Percentiles rank a stretch among this genome's conserved stretches.
Evolutionary conservation across 2,113 vertebrate species (phyloP).

Genomic region (Myanophis thanlyinensis): DNA sequence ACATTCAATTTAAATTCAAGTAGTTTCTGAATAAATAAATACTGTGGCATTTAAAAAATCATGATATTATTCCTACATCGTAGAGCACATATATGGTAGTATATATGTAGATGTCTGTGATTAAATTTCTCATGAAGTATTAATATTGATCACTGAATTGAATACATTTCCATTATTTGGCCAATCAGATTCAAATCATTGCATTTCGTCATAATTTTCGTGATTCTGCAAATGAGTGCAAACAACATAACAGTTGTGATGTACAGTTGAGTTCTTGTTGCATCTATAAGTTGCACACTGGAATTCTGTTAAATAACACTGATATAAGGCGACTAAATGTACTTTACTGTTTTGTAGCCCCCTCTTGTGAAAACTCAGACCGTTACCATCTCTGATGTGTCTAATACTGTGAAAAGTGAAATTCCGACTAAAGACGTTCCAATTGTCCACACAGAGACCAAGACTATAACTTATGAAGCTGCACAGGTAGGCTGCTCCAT

Average conservation of each 20-base stretch:
- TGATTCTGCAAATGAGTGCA: not conserved
- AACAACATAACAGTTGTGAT: slow-evolving; percentile 36
- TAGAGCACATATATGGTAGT: not conserved
- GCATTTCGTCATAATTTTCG: not conserved
- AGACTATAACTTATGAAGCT: slow-evolving; percentile 97
- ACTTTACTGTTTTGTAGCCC: slow-evolving; percentile 74
- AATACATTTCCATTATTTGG: slow-evolving; percentile 8
- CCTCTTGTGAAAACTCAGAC: slow-evolving; percentile 94
- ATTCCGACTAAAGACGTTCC: slow-evolving; percentile 89
- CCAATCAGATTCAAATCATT: not conserved
- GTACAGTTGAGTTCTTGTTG: slow-evolving; percentile 25
- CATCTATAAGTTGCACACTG: slow-evolving; percentile 77
- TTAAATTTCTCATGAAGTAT: not conserved
- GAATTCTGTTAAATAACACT: slow-evolving; percentile 38
- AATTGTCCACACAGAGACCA: slow-evolving; percentile 94
- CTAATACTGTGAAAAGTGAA: slow-evolving; percentile 80
- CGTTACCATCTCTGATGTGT: slow-evolving; percentile 91
- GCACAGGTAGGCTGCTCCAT: slow-evolving; percentile 80
- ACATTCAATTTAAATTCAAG: not conserved
- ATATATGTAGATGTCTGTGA: not conserved
- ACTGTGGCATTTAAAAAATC: not conserved
- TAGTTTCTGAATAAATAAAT: slow-evolving; percentile 8
- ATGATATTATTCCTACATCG: not conserved
- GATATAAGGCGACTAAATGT: not conserved
- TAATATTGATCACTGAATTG: not conserved